Percentiles rank a stretch among this genome's conserved stretches.
Evolutionary conservation across 2,113 vertebrate genomes (phyloP).

Genomic region (Centropus unirufus): DNA sequence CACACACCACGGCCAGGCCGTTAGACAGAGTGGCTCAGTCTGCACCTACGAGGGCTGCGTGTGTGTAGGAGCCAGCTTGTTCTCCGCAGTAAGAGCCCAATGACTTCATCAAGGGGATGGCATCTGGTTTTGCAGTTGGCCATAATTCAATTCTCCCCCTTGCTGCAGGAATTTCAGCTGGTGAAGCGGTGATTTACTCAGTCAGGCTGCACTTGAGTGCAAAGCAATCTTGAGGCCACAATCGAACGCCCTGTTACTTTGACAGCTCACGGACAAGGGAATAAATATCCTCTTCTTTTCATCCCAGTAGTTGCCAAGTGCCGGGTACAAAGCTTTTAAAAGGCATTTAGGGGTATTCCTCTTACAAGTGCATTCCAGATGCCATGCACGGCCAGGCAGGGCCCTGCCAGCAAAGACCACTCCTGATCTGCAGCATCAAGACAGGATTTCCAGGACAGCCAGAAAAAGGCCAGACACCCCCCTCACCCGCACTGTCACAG

Average conservation of each 20-base stretch:
- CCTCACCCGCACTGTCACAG: background rate
- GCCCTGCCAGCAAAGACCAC: background rate
- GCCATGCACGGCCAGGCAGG: background rate
- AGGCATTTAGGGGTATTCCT: slow-evolving; percentile 34
- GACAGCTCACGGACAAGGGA: slow-evolving; percentile 28
- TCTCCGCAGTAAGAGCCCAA: background rate
- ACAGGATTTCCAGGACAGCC: background rate
- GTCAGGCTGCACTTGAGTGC: slow-evolving; percentile 13
- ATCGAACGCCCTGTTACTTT: slow-evolving; percentile 43
- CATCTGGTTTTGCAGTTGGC: slow-evolving; percentile 52
- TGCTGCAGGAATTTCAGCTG: slow-evolving; percentile 48
- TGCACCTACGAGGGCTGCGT: slow-evolving; percentile 9
- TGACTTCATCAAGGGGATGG: slow-evolving; percentile 66
- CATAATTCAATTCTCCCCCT: slow-evolving; percentile 53
- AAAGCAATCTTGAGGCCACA: slow-evolving; percentile 42
- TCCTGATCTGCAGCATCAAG: background rate
- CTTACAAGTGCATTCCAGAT: background rate
- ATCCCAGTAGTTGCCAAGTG: slow-evolving; percentile 58
- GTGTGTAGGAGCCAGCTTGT: slow-evolving; percentile 39
- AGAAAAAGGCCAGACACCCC: background rate
- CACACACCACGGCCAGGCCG: accelerated
- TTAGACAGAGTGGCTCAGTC: slow-evolving; percentile 41
- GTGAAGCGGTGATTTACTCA: slow-evolving; percentile 27
- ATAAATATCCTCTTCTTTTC: slow-evolving; percentile 62
- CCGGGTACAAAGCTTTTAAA: slow-evolving; percentile 60